These are phyloP conservation scores for Agelastica alni DNA, from an alignment of 2,888 invertebrate species.

Conservation along the genomic window DNA sequence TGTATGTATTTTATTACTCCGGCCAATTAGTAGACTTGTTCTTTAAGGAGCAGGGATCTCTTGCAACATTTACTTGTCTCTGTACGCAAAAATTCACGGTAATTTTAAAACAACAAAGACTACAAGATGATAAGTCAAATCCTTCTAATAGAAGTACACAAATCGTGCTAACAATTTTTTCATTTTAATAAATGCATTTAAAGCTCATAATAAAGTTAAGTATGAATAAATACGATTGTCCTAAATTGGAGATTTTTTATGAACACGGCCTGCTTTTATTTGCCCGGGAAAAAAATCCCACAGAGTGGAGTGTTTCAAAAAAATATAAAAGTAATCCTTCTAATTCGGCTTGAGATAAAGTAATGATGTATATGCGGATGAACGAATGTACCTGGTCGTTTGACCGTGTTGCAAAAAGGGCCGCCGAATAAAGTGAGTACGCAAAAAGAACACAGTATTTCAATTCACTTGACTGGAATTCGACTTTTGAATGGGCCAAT, in stretches of 20 bases:
- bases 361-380: conserved; percentile 13
- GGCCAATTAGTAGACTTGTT: conserved; percentile 31
- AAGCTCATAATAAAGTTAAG: too few relatives aligned
- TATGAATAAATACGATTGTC: too few relatives aligned
- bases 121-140: too few relatives aligned
- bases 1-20: conserved; percentile 32
- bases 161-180: too few relatives aligned
- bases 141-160: too few relatives aligned
- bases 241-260: too few relatives aligned
- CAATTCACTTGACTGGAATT: conserved; percentile 51
- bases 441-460: conserved; percentile 52
- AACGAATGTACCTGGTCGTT: conserved; percentile 13
- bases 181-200: too few relatives aligned
- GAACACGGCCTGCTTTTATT: too few relatives aligned
- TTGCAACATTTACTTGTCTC: conserved; percentile 16
- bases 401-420: conserved; percentile 19
- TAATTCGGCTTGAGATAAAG: conserved; percentile 14
- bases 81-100: conserved; percentile 18
- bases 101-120: not conserved
- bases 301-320: too few relatives aligned
- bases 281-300: too few relatives aligned
- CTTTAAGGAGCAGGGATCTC: conserved; percentile 17
- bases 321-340: conserved; percentile 15
- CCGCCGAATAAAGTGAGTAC: conserved; percentile 45
- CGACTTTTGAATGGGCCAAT: conserved; percentile 53